Evolutionary conservation across 1,140 invertebrate species (phyloP).

Genomic region (Lucilia sericata): DNA sequence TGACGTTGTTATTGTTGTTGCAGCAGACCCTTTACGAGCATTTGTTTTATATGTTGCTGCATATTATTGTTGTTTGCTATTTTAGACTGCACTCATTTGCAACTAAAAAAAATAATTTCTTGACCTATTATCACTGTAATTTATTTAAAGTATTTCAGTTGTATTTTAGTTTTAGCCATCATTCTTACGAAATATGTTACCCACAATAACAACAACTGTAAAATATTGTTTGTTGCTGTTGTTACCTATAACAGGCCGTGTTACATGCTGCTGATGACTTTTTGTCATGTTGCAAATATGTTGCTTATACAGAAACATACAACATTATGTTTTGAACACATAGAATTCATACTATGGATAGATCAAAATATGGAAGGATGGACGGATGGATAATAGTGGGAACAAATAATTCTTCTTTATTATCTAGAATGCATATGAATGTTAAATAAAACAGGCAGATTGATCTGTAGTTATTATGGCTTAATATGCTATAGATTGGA

Average conservation of each 20-base stretch:
- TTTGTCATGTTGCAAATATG: background rate
- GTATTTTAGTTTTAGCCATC: no score
- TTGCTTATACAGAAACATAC: background rate
- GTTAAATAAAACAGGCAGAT: background rate
- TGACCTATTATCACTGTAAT: conserved; percentile 40
- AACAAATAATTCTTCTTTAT: no score
- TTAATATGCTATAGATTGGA: background rate
- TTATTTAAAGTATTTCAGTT: conserved; percentile 1
- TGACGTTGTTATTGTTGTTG: background rate
- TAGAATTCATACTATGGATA: no score
- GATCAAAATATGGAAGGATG: no score
- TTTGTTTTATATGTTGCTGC: no score
- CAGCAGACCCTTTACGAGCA: background rate
- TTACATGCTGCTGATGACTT: background rate
- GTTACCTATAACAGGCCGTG: background rate
- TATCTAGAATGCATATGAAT: background rate
- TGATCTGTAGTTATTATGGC: no score
- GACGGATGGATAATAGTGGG: no score
- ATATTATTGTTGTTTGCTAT: background rate
- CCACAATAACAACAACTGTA: background rate
- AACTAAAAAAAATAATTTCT: conserved; percentile 25
- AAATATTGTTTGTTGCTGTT: background rate
- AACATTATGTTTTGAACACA: no score
- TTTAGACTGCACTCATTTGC: background rate
- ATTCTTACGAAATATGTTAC: conserved; percentile 30